Conservation (phyloP, 2,797 vertebrate species). For the Psittacula echo region DNA sequence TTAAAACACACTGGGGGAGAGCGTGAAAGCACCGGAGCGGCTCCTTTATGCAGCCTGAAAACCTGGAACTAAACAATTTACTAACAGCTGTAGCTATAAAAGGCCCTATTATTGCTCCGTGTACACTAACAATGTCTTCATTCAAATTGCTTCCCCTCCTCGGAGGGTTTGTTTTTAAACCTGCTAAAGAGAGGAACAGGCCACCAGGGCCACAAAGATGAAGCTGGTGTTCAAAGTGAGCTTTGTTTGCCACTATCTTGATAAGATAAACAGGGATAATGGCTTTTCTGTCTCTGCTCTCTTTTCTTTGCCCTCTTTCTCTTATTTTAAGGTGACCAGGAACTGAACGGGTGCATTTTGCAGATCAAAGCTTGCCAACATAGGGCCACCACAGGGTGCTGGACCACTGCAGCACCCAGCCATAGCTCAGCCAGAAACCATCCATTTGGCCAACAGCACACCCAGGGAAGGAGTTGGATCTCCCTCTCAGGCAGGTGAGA, state of each 20-base stretch:
- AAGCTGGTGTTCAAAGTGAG: constrained; percentile 6
- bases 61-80: constrained; percentile 34
- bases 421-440: neutral
- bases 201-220: neutral
- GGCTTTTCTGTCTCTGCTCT: neutral
- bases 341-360: neutral
- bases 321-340: neutral
- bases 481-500: neutral
- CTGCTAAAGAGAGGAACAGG: constrained; percentile 17
- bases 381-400: neutral
- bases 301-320: neutral
- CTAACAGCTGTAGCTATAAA: constrained; percentile 48
- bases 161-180: constrained; percentile 56
- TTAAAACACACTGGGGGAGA: neutral
- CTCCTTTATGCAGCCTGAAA: neutral
- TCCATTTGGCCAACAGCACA: neutral
- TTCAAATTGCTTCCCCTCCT: constrained; percentile 62
- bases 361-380: neutral
- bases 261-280: constrained; percentile 42
- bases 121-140: constrained; percentile 63
- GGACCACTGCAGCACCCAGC: neutral
- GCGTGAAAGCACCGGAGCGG: neutral
- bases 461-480: neutral
- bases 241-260: constrained; percentile 20
- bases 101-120: constrained; percentile 17